Evolutionary conservation across 2,888 invertebrate species (phyloP).

Genomic region (Allophyes oxyacanthae): DNA sequence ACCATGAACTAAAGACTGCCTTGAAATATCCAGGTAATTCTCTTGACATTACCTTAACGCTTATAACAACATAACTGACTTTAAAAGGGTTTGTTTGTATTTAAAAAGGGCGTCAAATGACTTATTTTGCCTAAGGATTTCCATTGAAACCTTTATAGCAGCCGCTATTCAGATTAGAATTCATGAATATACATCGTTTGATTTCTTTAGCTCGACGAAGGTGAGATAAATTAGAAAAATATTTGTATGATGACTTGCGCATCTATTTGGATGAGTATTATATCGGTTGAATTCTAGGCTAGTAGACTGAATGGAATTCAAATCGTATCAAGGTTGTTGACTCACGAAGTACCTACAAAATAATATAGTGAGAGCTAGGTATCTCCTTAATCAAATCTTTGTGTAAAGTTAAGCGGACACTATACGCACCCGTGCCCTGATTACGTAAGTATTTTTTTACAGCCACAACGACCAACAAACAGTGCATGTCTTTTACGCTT

Average conservation of each 20-base stretch:
- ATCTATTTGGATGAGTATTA: background rate
- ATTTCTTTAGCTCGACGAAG: constrained; percentile 22
- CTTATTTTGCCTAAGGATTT: constrained; percentile 41
- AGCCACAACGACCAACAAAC: too few species aligned
- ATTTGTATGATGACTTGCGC: background rate
- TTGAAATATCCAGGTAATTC: constrained; percentile 40
- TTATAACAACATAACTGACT: constrained; percentile 24
- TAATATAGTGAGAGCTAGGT: too few species aligned
- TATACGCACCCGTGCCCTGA: too few species aligned
- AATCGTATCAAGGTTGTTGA: too few species aligned
- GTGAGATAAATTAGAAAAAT: constrained; percentile 20
- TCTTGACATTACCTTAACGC: constrained; percentile 22
- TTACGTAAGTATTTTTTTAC: too few species aligned
- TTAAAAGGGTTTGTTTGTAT: constrained; percentile 34
- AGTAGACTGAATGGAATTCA: too few species aligned
- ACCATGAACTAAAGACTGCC: constrained; percentile 41
- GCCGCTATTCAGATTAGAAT: constrained; percentile 44
- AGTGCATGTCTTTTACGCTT: too few species aligned
- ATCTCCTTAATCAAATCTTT: too few species aligned
- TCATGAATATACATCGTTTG: constrained; percentile 40
- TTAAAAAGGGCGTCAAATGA: constrained; percentile 33
- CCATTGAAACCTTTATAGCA: constrained; percentile 33
- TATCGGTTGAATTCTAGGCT: too few species aligned
- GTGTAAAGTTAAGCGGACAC: too few species aligned
- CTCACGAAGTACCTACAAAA: too few species aligned